These are phyloP conservation scores for Leucophora obtusa DNA, from an alignment of 2,888 invertebrate genomes.

Conservation along the genomic window DNA sequence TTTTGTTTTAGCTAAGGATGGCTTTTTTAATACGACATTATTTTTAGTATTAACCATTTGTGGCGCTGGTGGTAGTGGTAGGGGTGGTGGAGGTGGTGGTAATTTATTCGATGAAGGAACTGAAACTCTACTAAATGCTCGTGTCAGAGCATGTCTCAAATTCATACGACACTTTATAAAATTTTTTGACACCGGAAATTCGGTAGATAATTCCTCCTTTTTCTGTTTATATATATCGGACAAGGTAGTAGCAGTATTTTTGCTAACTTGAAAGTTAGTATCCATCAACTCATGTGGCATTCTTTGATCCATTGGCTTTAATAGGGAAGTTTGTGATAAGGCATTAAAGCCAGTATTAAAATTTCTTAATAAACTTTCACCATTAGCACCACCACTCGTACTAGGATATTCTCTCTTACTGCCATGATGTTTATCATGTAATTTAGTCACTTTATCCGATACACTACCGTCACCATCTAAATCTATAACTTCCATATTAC, in stretches of 20 bases:
- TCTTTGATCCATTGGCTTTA: slow-evolving; percentile 62
- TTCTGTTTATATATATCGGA: slow-evolving; percentile 47
- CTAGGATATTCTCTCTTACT: slow-evolving; percentile 16
- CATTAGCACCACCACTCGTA: neutral
- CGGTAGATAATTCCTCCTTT: slow-evolving; percentile 30
- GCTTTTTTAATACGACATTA: slow-evolving; percentile 30
- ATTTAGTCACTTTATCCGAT: slow-evolving; percentile 21
- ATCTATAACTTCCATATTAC: slow-evolving; percentile 45
- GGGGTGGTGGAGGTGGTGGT: slow-evolving; percentile 19
- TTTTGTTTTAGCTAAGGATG: slow-evolving; percentile 38
- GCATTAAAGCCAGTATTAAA: slow-evolving; percentile 22
- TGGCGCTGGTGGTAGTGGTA: neutral
- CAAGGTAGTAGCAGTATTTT: slow-evolving; percentile 23
- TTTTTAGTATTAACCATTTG: neutral
- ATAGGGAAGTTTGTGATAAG: slow-evolving; percentile 63
- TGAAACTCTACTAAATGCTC: slow-evolving; percentile 68
- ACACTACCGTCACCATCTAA: slow-evolving; percentile 42
- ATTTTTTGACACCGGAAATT: slow-evolving; percentile 65
- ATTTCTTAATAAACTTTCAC: slow-evolving; percentile 44
- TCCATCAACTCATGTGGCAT: slow-evolving; percentile 30
- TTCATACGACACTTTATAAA: slow-evolving; percentile 74
- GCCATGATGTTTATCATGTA: slow-evolving; percentile 9
- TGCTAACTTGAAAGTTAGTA: slow-evolving; percentile 21
- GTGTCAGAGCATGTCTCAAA: slow-evolving; percentile 74
- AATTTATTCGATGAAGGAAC: slow-evolving; percentile 4